Evolutionary conservation across 1,140 invertebrate species (phyloP).

Genomic region (Camponotus pennsylvanicus): DNA sequence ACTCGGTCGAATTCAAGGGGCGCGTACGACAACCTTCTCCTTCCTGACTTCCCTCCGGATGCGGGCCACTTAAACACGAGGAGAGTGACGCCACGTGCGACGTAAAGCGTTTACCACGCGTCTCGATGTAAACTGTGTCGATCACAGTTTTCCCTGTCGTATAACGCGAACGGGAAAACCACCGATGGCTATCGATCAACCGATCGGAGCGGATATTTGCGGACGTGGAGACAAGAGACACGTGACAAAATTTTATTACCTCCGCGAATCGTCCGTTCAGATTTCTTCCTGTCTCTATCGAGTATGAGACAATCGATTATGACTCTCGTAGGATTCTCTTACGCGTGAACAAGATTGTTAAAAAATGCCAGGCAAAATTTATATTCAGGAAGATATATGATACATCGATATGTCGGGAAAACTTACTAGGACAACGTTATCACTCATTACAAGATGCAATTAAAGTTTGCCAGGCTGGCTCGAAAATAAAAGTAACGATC

Average conservation of each 20-base stretch:
- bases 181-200: conserved; percentile 33
- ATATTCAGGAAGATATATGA: too few relatives aligned
- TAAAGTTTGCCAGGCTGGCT: not conserved
- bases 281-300: conserved; percentile 21
- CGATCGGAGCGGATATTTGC: conserved; percentile 1
- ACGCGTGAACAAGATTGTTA: too few relatives aligned
- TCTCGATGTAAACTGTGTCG: conserved; percentile 10
- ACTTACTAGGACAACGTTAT: not conserved
- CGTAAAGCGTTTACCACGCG: not conserved
- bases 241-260: conserved; percentile 56
- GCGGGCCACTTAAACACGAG: conserved; percentile 44
- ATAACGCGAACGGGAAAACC: not conserved
- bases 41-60: conserved; percentile 19
- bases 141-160: not conserved
- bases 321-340: not conserved
- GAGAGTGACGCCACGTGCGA: conserved; percentile 30
- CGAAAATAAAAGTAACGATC: not conserved
- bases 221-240: conserved; percentile 15
- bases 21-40: conserved; percentile 15
- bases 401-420: not conserved
- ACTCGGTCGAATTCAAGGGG: conserved; percentile 23
- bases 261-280: conserved; percentile 11
- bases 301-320: not conserved
- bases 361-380: too few relatives aligned
- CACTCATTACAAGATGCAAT: not conserved